A percentile compares a stretch with the other conserved stretches of the same genome.
Evolutionary conservation across 2,113 vertebrate genomes (phyloP).

Genomic region (Apteryx mantelli): DNA sequence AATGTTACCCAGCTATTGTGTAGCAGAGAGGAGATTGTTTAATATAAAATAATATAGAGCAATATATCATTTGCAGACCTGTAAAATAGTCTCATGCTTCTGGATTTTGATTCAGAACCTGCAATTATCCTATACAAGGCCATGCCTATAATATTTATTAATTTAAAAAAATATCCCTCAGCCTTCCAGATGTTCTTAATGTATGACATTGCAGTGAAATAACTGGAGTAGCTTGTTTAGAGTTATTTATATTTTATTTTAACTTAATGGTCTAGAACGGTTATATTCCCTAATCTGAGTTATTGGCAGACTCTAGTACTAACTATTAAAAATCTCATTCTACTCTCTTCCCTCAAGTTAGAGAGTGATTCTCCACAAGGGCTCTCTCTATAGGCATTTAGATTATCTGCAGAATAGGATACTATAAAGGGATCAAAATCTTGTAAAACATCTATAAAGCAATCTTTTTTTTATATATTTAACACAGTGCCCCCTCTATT

Average conservation of each 20-base stretch:
- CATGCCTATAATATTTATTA: neutral
- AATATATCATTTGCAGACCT: neutral
- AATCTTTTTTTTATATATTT: neutral
- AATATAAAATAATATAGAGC: neutral
- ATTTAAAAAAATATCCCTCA: neutral
- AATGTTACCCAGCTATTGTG: neutral
- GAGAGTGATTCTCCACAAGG: neutral
- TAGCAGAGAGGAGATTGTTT: neutral
- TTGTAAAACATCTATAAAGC: neutral
- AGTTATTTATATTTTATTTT: neutral
- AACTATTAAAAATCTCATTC: neutral
- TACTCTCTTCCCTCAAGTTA: neutral
- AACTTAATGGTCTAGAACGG: neutral
- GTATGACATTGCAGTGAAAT: neutral
- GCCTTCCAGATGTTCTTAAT: neutral
- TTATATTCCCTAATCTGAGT: neutral
- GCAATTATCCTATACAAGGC: neutral
- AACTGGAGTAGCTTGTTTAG: neutral
- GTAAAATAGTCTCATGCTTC: neutral
- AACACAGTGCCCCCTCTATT: neutral
- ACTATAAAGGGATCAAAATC: neutral
- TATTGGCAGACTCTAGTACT: neutral
- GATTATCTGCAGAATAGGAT: neutral
- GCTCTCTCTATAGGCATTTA: neutral
- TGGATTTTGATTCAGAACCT: neutral